Conservation (phyloP, 2,797 vertebrate species). For the Malurus leucopterus region DNA sequence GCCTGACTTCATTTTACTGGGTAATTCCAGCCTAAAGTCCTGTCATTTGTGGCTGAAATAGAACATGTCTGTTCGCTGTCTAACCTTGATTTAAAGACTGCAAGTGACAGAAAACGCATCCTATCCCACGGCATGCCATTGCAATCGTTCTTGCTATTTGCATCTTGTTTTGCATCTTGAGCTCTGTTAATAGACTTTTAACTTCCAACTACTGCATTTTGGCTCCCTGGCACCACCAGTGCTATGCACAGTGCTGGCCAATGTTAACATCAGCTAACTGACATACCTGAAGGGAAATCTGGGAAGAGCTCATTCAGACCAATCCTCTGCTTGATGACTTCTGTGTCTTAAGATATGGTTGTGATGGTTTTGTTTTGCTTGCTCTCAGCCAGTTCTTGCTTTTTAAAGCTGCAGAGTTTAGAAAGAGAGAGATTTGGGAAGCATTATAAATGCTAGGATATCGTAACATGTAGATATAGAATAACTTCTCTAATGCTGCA, state of each 20-base stretch:
- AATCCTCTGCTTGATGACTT: not conserved
- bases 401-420: not conserved
- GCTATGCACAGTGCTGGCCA: not conserved
- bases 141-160: not conserved
- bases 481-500: not conserved
- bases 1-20: not conserved
- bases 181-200: not conserved
- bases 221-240: not conserved
- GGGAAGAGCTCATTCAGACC: not conserved
- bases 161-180: not conserved
- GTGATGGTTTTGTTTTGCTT: not conserved
- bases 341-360: not conserved
- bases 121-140: not conserved
- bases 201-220: not conserved
- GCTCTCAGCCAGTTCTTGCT: not conserved
- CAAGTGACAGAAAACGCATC: not conserved
- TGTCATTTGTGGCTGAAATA: not conserved
- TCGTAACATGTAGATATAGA: accelerated
- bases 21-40: constrained; percentile 19
- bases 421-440: not conserved
- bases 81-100: not conserved
- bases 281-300: not conserved
- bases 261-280: not conserved
- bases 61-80: not conserved
- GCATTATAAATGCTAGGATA: not conserved